Evolutionary conservation across 1,140 invertebrate species (phyloP), one percentile per base, ranked within the genome.

Genomic region (Copidosoma floridanum): DNA sequence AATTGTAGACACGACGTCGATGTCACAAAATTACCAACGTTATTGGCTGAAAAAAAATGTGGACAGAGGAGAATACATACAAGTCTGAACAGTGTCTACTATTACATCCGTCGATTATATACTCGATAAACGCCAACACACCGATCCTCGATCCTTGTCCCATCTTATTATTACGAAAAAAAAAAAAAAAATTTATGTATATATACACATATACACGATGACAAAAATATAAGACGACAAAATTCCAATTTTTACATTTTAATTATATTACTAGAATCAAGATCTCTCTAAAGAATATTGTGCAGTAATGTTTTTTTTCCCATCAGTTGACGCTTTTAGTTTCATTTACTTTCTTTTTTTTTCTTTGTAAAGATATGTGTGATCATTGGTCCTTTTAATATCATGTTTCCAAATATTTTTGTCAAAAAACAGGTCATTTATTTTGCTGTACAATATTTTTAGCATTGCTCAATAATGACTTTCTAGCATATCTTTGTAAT

Each of bases 21-120:
- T 68, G 53, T 61, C 64, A 54, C 68, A 68, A n/a, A 62, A 56
- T 61, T 71, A 74, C 72, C 67, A 72, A 69, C 66, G 52, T 68
- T 54, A 71, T 74, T 73, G 73, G 71, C 69, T 44, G 47, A n/a
- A n/a, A 61, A 53, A 70, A 70, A 73, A 61, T 72, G 66, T 74
- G 68, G 69, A 72, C 69, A 72, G 64, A 74, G 73, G 73, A 74
- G 73, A 74, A 75, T 74, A 75, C 71, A 76, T 75, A 73, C 74
- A 75, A 76, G 74, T 76, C 74, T 76, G 74, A 76, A 74, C 71
- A 75, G 70, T 75, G 68, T 74, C 70, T 76, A 72, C 68, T 68
- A 74, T 65, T 71, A 68, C 67, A 69, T 73, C 60, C 66, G 65
- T 73, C 68, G 67, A 66, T 73, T n/a, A n/a, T 70, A 63, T 69